Evolutionary conservation across 2,113 vertebrate species (phyloP).

Genomic region (Lontra canadensis): DNA sequence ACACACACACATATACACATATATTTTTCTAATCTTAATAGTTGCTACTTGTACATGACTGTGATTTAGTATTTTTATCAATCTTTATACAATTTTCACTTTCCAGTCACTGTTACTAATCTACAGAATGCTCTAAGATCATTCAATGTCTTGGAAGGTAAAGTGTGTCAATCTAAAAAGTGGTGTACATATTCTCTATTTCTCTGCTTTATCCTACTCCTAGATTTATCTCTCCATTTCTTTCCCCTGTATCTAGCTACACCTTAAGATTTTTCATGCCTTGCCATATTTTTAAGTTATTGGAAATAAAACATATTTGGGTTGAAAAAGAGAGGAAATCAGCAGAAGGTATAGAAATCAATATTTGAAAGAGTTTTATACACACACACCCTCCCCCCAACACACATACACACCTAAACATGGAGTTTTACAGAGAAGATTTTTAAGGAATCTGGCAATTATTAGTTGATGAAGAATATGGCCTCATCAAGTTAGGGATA

Average conservation of each 20-base stretch:
- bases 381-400: fast-evolving
- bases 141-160: not conserved
- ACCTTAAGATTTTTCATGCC: not conserved
- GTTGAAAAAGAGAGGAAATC: not conserved
- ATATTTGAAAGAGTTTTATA: not conserved
- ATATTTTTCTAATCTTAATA: not conserved
- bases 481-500: not conserved
- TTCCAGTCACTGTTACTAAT: not conserved
- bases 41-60: not conserved
- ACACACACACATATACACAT: not conserved
- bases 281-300: not conserved
- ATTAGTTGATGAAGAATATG: not conserved
- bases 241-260: not conserved
- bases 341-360: not conserved
- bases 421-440: not conserved
- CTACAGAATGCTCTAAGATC: not conserved
- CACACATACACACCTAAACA: not conserved
- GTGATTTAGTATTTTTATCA: not conserved
- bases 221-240: not conserved
- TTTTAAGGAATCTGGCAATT: not conserved
- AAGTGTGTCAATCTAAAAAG: not conserved
- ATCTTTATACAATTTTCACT: not conserved
- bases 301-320: not conserved
- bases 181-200: not conserved
- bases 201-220: not conserved